Evolutionary conservation across 2,113 vertebrate genomes (phyloP).

Genomic region (Catharus bicknelli): DNA sequence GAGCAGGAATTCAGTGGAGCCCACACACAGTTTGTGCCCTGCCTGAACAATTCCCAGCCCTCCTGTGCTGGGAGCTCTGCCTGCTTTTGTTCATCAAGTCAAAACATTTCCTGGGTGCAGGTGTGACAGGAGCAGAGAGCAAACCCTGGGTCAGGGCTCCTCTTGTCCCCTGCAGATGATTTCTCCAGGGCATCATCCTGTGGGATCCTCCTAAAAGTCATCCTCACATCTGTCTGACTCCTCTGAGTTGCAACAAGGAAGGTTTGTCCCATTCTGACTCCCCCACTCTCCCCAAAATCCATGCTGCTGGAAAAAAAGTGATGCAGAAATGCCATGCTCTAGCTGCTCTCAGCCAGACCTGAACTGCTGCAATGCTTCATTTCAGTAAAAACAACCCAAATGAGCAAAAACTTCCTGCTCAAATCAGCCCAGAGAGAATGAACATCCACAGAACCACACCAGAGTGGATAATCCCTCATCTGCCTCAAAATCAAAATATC

Average conservation of each 20-base stretch:
- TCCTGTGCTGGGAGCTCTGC: neutral
- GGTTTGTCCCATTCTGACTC: neutral
- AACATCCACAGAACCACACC: neutral
- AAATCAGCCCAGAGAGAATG: neutral
- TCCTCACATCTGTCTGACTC: neutral
- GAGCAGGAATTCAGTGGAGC: neutral
- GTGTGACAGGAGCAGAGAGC: neutral
- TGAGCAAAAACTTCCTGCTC: neutral
- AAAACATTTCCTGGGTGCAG: neutral
- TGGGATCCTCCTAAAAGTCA: neutral
- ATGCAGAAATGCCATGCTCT: fast-evolving
- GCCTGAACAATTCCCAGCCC: neutral
- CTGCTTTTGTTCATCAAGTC: neutral
- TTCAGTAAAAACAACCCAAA: neutral
- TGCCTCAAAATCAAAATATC: neutral
- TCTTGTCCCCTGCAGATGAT: neutral
- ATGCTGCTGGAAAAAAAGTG: neutral
- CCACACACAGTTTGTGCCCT: neutral
- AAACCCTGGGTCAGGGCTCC: neutral
- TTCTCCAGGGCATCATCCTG: neutral
- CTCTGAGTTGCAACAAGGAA: neutral
- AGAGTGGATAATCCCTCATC: neutral
- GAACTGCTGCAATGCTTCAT: neutral
- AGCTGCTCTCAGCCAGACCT: neutral
- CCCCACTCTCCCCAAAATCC: neutral